Percentiles rank a stretch among this genome's conserved stretches.
Evolutionary conservation across 2,797 vertebrate genomes (phyloP).

Genomic region (Microtus californicus): DNA sequence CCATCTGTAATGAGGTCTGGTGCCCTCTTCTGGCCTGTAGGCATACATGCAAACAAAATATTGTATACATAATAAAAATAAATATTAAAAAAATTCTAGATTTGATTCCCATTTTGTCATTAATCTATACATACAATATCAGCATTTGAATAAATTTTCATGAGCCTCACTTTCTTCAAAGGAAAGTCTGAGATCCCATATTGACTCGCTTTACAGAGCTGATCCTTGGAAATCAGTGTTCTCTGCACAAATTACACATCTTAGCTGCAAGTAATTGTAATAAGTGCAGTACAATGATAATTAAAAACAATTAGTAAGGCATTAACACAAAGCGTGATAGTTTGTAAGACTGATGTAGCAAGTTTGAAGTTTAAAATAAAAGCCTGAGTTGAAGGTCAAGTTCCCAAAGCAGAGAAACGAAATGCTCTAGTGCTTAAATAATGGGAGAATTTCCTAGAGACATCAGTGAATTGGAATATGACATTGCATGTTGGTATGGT

Average conservation of each 20-base stretch:
- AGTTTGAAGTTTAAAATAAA: neutral
- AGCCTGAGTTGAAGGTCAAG: neutral
- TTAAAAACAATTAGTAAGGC: slow-evolving; percentile 36
- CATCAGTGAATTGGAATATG: neutral
- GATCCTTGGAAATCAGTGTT: neutral
- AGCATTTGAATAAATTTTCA: neutral
- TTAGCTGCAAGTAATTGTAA: neutral
- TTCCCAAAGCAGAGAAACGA: neutral
- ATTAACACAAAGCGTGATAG: neutral
- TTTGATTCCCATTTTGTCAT: neutral
- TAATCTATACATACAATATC: neutral
- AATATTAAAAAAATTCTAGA: neutral
- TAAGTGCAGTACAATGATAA: neutral
- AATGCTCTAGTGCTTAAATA: neutral
- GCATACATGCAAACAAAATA: no score
- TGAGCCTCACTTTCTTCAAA: neutral
- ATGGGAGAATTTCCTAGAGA: neutral
- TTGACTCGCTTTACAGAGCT: neutral
- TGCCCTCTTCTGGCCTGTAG: no score
- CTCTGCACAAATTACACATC: no score
- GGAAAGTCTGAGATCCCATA: neutral
- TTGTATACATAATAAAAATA: no score
- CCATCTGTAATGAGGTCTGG: no score
- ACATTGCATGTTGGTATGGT: slow-evolving; percentile 45
- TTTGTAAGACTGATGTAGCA: neutral